These are phyloP conservation scores for Iselma pallidipennis DNA, from an alignment of 2,888 invertebrate species.

Conservation along the genomic window DNA sequence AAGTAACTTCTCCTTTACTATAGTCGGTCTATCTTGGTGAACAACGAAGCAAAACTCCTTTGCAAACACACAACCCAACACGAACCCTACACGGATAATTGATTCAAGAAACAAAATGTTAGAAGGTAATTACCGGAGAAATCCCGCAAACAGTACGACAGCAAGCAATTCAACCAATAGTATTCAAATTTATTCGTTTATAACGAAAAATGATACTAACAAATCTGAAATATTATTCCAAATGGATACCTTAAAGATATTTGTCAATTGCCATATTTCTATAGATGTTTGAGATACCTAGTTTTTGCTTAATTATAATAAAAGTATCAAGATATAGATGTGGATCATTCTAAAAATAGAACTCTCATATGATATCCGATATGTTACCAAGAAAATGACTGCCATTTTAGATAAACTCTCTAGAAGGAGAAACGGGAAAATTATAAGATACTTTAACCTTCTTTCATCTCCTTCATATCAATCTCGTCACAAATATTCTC, in stretches of 20 bases:
- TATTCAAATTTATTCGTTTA: neutral
- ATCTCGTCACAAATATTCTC: constrained; percentile 3
- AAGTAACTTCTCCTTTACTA: constrained; percentile 17
- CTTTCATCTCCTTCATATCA: constrained; percentile 10
- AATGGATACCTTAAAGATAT: neutral
- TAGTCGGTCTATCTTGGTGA: neutral
- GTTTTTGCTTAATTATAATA: neutral
- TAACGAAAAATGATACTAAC: neutral
- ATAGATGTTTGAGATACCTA: neutral
- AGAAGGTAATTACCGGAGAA: neutral
- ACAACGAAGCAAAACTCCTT: neutral
- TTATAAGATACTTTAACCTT: constrained; percentile 23
- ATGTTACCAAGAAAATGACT: constrained; percentile 18
- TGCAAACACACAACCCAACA: constrained; percentile 15
- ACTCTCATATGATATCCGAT: constrained; percentile 10
- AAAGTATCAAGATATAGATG: neutral
- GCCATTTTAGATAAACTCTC: constrained; percentile 10
- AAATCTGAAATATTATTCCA: neutral
- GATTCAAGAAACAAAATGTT: constrained; percentile 12
- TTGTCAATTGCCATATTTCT: too few relatives aligned
- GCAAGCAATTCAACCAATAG: neutral
- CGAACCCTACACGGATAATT: constrained; percentile 13
- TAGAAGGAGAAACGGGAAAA: constrained; percentile 10
- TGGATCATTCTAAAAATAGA: constrained; percentile 4
- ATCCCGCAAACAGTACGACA: too few relatives aligned